Percentiles rank a stretch among this genome's conserved stretches.
Conservation (phyloP, 2,113 vertebrate genomes). For the Zingel zingel region DNA sequence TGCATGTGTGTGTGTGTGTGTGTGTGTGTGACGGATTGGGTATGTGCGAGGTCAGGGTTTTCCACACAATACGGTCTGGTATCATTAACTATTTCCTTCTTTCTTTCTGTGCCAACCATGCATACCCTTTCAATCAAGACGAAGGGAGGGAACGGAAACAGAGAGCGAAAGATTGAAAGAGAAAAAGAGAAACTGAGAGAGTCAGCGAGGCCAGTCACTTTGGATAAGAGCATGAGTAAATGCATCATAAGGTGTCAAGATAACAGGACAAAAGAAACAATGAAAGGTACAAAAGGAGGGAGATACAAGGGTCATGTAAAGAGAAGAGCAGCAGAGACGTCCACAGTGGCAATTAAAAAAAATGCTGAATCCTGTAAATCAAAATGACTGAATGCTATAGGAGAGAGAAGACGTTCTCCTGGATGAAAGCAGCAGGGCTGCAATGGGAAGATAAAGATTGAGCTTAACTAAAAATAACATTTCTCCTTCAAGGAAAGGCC, state of each 20-base stretch:
- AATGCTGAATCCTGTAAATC: constrained; percentile 14
- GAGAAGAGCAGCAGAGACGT: neutral
- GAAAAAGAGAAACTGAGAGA: constrained; percentile 27
- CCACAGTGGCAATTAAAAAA: neutral
- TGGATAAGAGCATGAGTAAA: constrained; percentile 7
- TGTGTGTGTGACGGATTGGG: constrained; percentile 53
- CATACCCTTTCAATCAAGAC: constrained; percentile 74
- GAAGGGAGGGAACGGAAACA: constrained; percentile 48
- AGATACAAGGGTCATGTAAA: neutral
- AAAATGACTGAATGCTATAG: constrained; percentile 7
- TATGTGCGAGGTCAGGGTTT: constrained; percentile 75
- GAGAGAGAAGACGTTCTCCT: constrained; percentile 10
- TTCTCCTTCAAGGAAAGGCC: constrained; percentile 27
- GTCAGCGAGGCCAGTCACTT: constrained; percentile 17
- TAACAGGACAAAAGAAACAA: constrained; percentile 20
- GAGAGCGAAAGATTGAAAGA: constrained; percentile 28
- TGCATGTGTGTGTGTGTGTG: constrained; percentile 52
- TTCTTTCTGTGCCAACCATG: constrained; percentile 69
- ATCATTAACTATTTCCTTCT: constrained; percentile 73
- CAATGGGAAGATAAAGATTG: constrained; percentile 26
- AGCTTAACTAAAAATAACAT: constrained; percentile 42
- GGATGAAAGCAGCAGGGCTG: constrained; percentile 29
- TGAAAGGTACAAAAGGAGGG: neutral
- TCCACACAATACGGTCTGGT: constrained; percentile 66
- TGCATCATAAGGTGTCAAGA: constrained; percentile 31